A percentile compares a stretch with the other conserved stretches of the same genome.
Conservation (phyloP, 1,140 invertebrate species). For the Cyclina sinensis region DNA sequence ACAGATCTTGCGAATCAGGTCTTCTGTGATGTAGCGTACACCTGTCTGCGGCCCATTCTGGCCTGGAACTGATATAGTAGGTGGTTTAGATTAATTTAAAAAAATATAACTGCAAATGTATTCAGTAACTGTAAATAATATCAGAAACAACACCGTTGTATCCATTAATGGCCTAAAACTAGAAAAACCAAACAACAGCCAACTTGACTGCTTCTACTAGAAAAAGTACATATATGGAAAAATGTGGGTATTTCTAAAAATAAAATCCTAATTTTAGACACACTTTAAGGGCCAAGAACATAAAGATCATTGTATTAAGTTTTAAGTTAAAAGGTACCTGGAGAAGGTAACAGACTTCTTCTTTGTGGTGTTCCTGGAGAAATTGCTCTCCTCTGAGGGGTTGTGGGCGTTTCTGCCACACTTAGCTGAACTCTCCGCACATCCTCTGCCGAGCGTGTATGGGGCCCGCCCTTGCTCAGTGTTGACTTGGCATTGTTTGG, state of each 20-base stretch:
- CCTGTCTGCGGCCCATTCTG: conserved; percentile 73
- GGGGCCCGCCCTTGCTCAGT: conserved; percentile 69
- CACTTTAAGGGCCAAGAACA: too few relatives aligned
- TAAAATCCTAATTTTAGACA: too few relatives aligned
- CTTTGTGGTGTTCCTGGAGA: conserved; percentile 74
- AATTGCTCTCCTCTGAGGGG: conserved; percentile 71
- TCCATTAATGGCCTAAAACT: too few relatives aligned
- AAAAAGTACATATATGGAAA: too few relatives aligned
- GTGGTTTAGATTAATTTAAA: too few relatives aligned
- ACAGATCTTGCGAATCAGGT: conserved; percentile 83
- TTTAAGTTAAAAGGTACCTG: conserved; percentile 61
- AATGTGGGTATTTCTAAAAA: too few relatives aligned
- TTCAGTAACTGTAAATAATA: too few relatives aligned
- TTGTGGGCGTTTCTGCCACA: conserved; percentile 52
- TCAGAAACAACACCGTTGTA: too few relatives aligned
- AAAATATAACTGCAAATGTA: too few relatives aligned
- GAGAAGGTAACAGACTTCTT: conserved; percentile 66
- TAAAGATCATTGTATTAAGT: too few relatives aligned
- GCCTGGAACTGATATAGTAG: conserved; percentile 21
- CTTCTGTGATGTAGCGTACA: conserved; percentile 85
- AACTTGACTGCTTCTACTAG: too few relatives aligned
- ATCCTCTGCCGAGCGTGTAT: conserved; percentile 81
- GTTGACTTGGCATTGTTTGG: conserved; percentile 75
- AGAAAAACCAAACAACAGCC: too few relatives aligned
- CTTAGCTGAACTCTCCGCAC: conserved; percentile 74